Percentiles rank a stretch among this genome's conserved stretches.
Evolutionary conservation across 92 coral and sea anemone species (phyloP).

Genomic region (Zoanthus solanderi): DNA sequence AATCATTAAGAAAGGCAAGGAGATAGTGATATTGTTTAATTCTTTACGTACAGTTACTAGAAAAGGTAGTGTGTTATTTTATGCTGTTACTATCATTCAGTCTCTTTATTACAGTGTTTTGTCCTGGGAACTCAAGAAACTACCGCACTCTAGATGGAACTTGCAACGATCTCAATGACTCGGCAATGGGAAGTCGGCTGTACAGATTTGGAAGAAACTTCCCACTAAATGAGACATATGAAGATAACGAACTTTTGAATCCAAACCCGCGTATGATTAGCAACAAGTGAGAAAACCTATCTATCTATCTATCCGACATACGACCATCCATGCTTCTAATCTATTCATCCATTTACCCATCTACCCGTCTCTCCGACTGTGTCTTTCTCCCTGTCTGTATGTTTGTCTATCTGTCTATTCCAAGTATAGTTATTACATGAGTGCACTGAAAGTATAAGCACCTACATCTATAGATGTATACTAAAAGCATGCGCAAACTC

Average conservation of each 20-base stretch:
- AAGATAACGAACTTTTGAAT: slow-evolving; percentile 63
- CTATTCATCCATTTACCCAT: not conserved
- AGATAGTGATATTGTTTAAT: too few relatives aligned
- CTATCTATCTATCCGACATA: not conserved
- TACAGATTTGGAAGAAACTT: slow-evolving; percentile 85
- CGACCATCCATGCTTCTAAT: not conserved
- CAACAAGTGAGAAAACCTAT: slow-evolving; percentile 49
- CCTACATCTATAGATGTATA: too few relatives aligned
- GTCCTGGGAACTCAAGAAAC: slow-evolving; percentile 65
- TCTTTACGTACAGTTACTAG: not conserved
- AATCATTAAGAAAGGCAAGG: too few relatives aligned
- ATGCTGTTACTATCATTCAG: not conserved
- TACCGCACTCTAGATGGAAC: slow-evolving; percentile 80
- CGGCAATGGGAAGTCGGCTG: slow-evolving; percentile 82
- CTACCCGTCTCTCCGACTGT: not conserved
- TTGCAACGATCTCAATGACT: slow-evolving; percentile 77
- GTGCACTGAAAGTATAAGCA: too few relatives aligned
- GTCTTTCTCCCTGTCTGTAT: too few relatives aligned
- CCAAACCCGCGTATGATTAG: slow-evolving; percentile 83
- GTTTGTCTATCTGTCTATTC: too few relatives aligned
- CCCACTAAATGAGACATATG: slow-evolving; percentile 67
- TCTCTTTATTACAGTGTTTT: slow-evolving; percentile 58
- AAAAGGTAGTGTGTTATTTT: not conserved
- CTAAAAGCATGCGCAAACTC: too few relatives aligned
- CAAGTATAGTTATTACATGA: too few relatives aligned